These are phyloP conservation scores for Agapetus fuscipes DNA, from an alignment of 2,888 invertebrate genomes.

Conservation along the genomic window DNA sequence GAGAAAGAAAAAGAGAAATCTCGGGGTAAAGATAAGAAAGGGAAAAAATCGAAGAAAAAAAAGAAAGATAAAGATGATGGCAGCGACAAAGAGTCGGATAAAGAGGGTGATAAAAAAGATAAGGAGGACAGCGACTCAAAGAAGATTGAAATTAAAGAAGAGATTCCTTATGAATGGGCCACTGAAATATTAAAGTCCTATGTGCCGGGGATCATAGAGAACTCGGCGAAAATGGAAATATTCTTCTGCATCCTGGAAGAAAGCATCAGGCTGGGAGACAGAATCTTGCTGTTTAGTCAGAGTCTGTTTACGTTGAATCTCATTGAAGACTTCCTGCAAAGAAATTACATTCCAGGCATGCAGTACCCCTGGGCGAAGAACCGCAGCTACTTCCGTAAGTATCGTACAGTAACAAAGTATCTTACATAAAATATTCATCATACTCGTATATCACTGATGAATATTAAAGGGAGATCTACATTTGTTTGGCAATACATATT, in stretches of 20 bases:
- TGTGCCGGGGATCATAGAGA: slow-evolving; percentile 78
- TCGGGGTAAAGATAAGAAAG: slow-evolving; percentile 30
- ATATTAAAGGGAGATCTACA: background rate
- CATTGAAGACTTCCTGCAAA: slow-evolving; percentile 86
- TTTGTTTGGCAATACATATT: background rate
- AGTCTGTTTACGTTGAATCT: slow-evolving; percentile 90
- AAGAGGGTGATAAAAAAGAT: slow-evolving; percentile 48
- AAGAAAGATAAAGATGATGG: slow-evolving; percentile 42
- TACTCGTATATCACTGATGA: too few relatives aligned
- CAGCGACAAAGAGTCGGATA: slow-evolving; percentile 38
- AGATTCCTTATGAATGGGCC: slow-evolving; percentile 86
- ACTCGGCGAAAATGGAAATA: slow-evolving; percentile 91
- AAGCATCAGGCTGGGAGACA: slow-evolving; percentile 78
- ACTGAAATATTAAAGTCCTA: slow-evolving; percentile 76
- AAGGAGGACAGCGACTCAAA: slow-evolving; percentile 51
- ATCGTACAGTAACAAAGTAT: slow-evolving; percentile 9
- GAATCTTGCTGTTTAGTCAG: slow-evolving; percentile 91
- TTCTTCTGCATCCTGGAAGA: slow-evolving; percentile 87
- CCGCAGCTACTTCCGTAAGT: slow-evolving; percentile 83
- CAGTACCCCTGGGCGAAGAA: slow-evolving; percentile 77
- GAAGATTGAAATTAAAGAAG: slow-evolving; percentile 65
- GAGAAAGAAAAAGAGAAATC: slow-evolving; percentile 30
- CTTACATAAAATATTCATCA: too few relatives aligned
- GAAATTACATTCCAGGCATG: slow-evolving; percentile 57
- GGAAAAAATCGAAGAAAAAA: slow-evolving; percentile 37